Percentiles rank a stretch among this genome's conserved stretches.
Evolutionary conservation across 2,888 invertebrate genomes (phyloP).

Genomic region (Cataglyphis albicans): DNA sequence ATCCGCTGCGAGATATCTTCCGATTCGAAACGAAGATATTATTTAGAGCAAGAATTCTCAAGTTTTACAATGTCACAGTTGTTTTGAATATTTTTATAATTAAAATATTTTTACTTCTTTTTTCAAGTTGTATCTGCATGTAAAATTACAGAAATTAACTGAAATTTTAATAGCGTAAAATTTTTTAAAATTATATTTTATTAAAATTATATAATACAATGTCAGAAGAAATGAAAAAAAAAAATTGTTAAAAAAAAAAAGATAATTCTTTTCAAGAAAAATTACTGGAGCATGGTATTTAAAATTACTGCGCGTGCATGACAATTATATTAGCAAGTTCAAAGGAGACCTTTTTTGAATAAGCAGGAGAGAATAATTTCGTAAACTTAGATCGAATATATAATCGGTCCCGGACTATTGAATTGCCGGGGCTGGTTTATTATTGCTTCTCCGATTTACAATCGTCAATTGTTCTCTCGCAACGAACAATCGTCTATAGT

Average conservation of each 20-base stretch:
- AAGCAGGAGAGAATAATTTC: neutral
- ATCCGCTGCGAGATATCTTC: neutral
- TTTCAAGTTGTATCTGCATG: neutral
- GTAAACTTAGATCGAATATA: neutral
- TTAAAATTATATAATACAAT: neutral
- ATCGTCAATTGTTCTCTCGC: constrained; percentile 18
- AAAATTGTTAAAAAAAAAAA: neutral
- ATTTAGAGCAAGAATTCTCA: neutral
- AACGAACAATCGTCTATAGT: neutral
- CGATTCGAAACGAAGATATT: neutral
- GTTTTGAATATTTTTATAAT: neutral
- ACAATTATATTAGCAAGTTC: neutral
- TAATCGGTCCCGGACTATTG: neutral
- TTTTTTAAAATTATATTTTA: neutral
- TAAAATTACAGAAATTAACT: neutral
- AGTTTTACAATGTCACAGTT: neutral
- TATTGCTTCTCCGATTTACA: neutral
- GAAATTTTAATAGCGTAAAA: neutral
- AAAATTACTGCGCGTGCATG: neutral
- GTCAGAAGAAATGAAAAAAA: neutral
- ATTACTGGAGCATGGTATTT: neutral
- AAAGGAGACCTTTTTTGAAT: neutral
- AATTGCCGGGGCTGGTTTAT: constrained; percentile 15
- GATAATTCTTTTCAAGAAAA: neutral
- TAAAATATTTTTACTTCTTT: neutral